These are phyloP conservation scores for Julus scandinavius DNA, from an alignment of 2,888 invertebrate species.

Conservation along the genomic window DNA sequence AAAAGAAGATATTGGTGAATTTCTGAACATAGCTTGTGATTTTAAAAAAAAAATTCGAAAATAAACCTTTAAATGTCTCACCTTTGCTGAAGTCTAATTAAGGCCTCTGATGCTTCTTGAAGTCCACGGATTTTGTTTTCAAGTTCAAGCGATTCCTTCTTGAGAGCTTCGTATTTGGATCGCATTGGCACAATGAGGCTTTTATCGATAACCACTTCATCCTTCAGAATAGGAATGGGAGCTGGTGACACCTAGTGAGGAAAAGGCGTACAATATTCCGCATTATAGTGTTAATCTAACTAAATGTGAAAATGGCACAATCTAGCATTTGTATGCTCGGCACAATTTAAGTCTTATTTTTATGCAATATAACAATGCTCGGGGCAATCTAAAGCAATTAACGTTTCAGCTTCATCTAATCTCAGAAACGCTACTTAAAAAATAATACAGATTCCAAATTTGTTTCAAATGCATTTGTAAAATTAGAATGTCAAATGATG, in stretches of 20 bases:
- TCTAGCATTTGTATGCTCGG: background rate
- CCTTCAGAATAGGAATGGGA: constrained; percentile 77
- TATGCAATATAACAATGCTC: background rate
- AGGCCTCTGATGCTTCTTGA: constrained; percentile 84
- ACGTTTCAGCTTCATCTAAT: background rate
- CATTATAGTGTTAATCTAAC: background rate
- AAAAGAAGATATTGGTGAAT: background rate
- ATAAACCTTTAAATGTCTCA: constrained; percentile 61
- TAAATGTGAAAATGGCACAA: background rate
- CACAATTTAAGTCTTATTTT: background rate
- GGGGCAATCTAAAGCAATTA: background rate
- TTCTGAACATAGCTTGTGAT: background rate
- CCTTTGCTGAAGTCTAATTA: constrained; percentile 83
- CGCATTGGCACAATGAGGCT: constrained; percentile 77
- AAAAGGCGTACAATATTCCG: background rate
- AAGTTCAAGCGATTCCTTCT: constrained; percentile 84
- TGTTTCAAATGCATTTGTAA: too few relatives aligned
- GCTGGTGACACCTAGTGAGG: constrained; percentile 48
- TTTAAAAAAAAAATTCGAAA: background rate
- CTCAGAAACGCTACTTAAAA: too few relatives aligned
- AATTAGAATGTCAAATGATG: too few relatives aligned
- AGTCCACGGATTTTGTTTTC: constrained; percentile 88
- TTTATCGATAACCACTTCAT: constrained; percentile 85
- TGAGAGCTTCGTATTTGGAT: constrained; percentile 79
- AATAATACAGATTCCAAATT: too few relatives aligned